These are phyloP conservation scores for Phenganax marumi DNA, from an alignment of 92 coral and sea anemone genomes.

Conservation along the genomic window DNA sequence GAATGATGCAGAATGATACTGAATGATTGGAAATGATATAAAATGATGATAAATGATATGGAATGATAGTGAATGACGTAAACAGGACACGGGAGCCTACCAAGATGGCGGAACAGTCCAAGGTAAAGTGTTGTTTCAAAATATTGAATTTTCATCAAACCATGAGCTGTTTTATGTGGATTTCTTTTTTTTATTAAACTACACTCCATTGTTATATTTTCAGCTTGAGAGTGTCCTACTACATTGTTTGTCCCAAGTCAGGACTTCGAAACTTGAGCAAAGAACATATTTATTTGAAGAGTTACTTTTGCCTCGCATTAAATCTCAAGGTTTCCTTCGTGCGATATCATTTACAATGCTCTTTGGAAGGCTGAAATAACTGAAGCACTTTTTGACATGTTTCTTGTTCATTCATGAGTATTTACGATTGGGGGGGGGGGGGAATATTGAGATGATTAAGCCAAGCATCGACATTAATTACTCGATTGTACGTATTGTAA, in stretches of 20 bases:
- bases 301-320: neutral
- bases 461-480: neutral
- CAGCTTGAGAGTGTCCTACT: neutral
- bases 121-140: too few relatives aligned
- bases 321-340: neutral
- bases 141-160: too few relatives aligned
- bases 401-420: neutral
- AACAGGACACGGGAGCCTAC: too few relatives aligned
- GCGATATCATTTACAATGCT: neutral
- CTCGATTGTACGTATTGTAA: neutral
- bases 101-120: too few relatives aligned
- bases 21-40: too few relatives aligned
- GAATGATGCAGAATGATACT: too few relatives aligned
- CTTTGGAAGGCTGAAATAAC: neutral
- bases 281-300: neutral
- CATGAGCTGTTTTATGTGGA: too few relatives aligned
- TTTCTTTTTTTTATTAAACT: too few relatives aligned
- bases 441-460: neutral
- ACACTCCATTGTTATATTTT: too few relatives aligned
- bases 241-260: constrained; percentile 9
- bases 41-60: too few relatives aligned
- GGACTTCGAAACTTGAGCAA: neutral
- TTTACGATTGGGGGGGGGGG: neutral
- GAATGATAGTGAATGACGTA: too few relatives aligned
- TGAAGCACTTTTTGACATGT: neutral